Evolutionary conservation across 2,113 vertebrate species (phyloP).

Genomic region (Cyphomyrus discorhynchus): DNA sequence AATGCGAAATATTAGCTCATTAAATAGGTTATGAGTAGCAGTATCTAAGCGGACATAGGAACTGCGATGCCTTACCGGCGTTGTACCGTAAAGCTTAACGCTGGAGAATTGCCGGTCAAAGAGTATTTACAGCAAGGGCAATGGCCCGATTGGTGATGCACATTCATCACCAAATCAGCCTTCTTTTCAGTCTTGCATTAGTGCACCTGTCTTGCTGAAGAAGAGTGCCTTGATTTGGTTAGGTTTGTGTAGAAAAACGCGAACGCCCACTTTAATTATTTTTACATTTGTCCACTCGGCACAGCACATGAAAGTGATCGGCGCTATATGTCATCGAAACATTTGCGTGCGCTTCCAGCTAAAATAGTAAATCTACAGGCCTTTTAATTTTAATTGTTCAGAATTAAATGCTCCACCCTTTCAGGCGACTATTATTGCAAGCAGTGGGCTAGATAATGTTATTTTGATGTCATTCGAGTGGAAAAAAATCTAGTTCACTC

Average conservation of each 20-base stretch:
- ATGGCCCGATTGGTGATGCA: neutral
- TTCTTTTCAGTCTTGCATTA: neutral
- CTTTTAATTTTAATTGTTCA: neutral
- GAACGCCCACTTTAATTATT: slow-evolving; percentile 14
- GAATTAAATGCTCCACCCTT: neutral
- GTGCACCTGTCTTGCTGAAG: neutral
- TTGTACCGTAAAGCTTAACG: neutral
- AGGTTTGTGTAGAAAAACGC: neutral
- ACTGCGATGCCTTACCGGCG: neutral
- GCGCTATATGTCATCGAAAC: neutral
- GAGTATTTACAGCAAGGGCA: neutral
- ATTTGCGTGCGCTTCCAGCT: neutral
- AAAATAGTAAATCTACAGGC: neutral
- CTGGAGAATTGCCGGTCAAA: neutral
- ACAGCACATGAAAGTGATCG: neutral
- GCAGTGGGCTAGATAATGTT: neutral
- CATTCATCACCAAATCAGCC: neutral
- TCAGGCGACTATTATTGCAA: neutral
- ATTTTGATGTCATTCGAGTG: neutral
- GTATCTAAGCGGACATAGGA: neutral
- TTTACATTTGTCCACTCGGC: neutral
- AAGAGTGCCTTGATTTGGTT: neutral
- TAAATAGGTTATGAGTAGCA: neutral
- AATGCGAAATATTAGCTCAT: neutral
- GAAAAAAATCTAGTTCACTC: neutral